Evolutionary conservation across 2,797 vertebrate species (phyloP), one percentile per base, ranked within the genome.

Genomic region (Chelon auratus): DNA sequence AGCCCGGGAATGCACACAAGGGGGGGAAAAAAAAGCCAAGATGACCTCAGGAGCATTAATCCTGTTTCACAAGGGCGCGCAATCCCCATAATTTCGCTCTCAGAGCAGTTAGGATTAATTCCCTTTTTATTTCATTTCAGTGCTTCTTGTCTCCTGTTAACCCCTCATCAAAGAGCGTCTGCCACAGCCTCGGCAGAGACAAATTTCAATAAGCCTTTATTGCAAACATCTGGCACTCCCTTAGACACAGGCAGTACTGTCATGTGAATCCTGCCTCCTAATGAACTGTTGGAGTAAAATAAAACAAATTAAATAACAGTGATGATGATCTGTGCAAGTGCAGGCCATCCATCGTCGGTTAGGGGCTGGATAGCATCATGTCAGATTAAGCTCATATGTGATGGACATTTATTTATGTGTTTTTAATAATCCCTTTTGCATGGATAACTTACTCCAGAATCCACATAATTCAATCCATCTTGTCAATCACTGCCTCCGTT

Each of bases 111-210:
- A 82, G 75, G 80, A 86, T 93, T 91, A 87, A 93, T 91, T 91
- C 86, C 77, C 76, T 87, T 90, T 93, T 87, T 85, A 88, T 93
- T 92, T 92, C 67, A 87, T 89, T 89, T 91, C 75, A 88, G 67
- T 91, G 77, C 86, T 88, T 87, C 84, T 91, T 82, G 87, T 94
- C 91, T 94, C 88, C 86, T 61, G 74, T 84, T 89, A 91, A 93
- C 78, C 80, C 85, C 53, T 86, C 83, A 92, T 94, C 89, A 94
- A 93, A 93, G 91, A 91, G 88, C 91, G 87, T 93, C 88, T 93
- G 76, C 89, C 82, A 69, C 88, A 67, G 80, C 80, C 61, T 54
- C 68, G 39, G 56, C 78, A 74, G 81, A 91, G 89, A 91, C 92
- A 92, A 84, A 57, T 81, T 90, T 89, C 90, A 93, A 92, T 89